phyloP scores from a whole-genome alignment of 2,797 vertebrate genomes.

The Rousettus madagascariensis region DNA sequence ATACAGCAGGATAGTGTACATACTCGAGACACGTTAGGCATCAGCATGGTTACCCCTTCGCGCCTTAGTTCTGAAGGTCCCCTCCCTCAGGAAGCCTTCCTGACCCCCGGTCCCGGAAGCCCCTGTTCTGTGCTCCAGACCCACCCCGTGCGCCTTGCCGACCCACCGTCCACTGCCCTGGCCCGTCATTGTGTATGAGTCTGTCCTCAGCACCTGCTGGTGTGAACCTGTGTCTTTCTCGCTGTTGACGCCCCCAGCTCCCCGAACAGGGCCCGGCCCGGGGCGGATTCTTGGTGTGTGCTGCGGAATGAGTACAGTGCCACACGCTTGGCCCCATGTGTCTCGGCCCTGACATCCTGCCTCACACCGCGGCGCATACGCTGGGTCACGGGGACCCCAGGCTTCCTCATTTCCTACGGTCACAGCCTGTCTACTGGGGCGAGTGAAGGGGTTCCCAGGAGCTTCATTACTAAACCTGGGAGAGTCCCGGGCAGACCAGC shows the following conservation, averaged over 20 bases:
- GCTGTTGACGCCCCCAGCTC: background rate
- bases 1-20: background rate
- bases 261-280: background rate
- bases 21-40: background rate
- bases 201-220: background rate
- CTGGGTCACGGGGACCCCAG: background rate
- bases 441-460: background rate
- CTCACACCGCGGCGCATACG: background rate
- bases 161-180: rapidly evolving
- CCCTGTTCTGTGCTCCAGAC: background rate
- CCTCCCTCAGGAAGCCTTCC: background rate
- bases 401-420: background rate
- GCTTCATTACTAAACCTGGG: background rate
- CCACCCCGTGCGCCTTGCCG: rapidly evolving
- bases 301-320: rapidly evolving
- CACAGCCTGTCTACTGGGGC: background rate
- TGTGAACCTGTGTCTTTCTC: background rate
- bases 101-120: background rate
- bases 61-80: background rate
- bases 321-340: rapidly evolving
- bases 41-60: background rate
- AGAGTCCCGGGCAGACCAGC: background rate
- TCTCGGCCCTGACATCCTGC: background rate
- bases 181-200: rapidly evolving
- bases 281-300: background rate